These are phyloP conservation scores for Nemotelus pantherinus DNA, from an alignment of 2,888 invertebrate species.

Conservation along the genomic window DNA sequence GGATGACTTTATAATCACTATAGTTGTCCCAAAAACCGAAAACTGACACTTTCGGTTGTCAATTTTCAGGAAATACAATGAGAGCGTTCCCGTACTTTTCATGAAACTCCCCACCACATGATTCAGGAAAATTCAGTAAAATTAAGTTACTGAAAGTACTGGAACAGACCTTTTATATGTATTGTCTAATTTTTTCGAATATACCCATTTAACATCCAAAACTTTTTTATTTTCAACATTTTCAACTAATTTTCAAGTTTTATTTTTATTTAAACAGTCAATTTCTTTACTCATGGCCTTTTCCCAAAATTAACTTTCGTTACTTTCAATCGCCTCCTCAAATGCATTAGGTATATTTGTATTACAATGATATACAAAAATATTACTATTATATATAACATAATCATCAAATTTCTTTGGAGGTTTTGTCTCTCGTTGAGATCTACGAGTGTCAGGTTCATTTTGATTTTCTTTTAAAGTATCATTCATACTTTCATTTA, in stretches of 20 bases:
- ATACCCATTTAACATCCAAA: constrained; percentile 56
- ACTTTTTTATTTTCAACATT: constrained; percentile 54
- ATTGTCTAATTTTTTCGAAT: constrained; percentile 53
- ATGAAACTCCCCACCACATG: too few relatives aligned
- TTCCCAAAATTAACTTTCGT: constrained; percentile 53
- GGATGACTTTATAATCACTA: too few relatives aligned
- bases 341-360: constrained; percentile 54
- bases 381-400: constrained; percentile 47
- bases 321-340: constrained; percentile 55
- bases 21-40: too few relatives aligned
- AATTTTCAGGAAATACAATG: too few relatives aligned
- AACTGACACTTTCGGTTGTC: too few relatives aligned
- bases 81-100: too few relatives aligned
- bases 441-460: constrained; percentile 30
- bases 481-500: constrained; percentile 24
- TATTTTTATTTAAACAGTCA: constrained; percentile 54
- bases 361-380: constrained; percentile 54
- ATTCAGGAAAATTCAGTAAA: too few relatives aligned
- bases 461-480: constrained; percentile 6
- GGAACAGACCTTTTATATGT: too few relatives aligned
- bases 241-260: constrained; percentile 55
- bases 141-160: too few relatives aligned
- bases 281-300: constrained; percentile 56
- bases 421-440: constrained; percentile 46
- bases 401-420: constrained; percentile 51